Evolutionary conservation across 92 coral and sea anemone species (phyloP).

Genomic region (Zoanthus solanderi): DNA sequence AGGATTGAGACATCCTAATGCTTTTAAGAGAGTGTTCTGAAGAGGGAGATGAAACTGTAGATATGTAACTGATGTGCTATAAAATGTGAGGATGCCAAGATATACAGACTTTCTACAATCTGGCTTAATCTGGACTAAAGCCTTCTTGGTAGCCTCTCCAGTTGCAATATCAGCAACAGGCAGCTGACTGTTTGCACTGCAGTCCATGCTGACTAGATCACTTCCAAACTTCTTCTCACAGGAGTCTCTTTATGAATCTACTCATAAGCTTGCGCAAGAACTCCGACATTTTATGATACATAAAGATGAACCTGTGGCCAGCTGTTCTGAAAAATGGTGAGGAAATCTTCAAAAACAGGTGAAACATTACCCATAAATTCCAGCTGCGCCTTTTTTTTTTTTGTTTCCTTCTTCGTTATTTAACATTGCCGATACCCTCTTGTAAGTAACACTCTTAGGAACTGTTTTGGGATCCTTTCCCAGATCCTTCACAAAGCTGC

Average conservation of each 20-base stretch:
- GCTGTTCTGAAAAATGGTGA: too few relatives aligned
- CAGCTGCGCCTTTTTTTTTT: too few relatives aligned
- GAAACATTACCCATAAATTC: too few relatives aligned
- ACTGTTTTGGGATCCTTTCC: neutral
- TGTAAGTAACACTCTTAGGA: constrained; percentile 43
- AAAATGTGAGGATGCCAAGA: neutral
- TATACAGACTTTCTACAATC: neutral
- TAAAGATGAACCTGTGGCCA: too few relatives aligned
- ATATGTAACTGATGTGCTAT: neutral
- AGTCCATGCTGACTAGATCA: neutral
- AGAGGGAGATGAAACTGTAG: neutral
- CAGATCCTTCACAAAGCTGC: neutral
- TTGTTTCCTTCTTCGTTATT: too few relatives aligned
- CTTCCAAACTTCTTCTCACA: too few relatives aligned
- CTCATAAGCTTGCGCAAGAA: too few relatives aligned
- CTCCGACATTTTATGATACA: too few relatives aligned
- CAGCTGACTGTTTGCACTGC: neutral
- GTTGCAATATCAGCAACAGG: neutral
- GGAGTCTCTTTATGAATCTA: too few relatives aligned
- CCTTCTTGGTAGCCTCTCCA: neutral
- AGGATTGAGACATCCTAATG: too few relatives aligned
- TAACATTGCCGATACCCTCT: constrained; percentile 15
- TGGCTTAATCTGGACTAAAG: neutral
- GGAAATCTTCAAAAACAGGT: too few relatives aligned
- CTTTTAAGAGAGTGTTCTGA: neutral